Evolutionary conservation across 2,113 vertebrate genomes (phyloP).

Genomic region (Tinamus guttatus): DNA sequence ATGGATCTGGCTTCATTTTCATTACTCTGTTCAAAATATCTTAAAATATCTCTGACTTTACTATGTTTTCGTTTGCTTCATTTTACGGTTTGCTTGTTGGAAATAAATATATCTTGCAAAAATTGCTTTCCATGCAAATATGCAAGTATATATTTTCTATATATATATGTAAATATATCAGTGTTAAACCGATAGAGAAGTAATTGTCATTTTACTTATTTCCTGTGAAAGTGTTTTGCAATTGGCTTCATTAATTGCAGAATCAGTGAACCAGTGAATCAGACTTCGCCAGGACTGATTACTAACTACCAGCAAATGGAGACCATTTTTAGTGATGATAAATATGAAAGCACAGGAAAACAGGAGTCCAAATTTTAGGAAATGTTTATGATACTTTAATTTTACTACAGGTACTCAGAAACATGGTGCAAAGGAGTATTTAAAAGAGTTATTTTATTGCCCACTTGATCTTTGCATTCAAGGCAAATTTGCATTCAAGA

Average conservation of each 20-base stretch:
- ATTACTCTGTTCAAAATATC: not conserved
- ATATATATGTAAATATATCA: not conserved
- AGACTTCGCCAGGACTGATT: not conserved
- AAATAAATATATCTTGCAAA: not conserved
- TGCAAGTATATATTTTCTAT: not conserved
- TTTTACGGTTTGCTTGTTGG: not conserved
- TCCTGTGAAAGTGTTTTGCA: not conserved
- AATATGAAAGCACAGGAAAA: not conserved
- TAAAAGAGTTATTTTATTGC: not conserved
- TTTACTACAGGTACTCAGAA: not conserved
- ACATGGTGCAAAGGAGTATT: not conserved
- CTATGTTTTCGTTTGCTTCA: not conserved
- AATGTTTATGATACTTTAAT: not conserved
- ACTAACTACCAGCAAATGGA: not conserved
- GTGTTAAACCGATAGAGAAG: not conserved
- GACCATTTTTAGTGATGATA: not conserved
- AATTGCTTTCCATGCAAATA: not conserved
- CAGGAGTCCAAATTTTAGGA: not conserved
- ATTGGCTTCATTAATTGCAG: not conserved
- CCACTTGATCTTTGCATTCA: not conserved
- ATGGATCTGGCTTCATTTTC: not conserved
- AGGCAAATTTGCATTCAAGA: not conserved
- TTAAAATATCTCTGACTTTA: not conserved
- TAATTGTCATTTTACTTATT: not conserved
- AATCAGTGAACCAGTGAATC: not conserved